Conservation (phyloP, 1,140 invertebrate species). For the Lucilia sericata region DNA sequence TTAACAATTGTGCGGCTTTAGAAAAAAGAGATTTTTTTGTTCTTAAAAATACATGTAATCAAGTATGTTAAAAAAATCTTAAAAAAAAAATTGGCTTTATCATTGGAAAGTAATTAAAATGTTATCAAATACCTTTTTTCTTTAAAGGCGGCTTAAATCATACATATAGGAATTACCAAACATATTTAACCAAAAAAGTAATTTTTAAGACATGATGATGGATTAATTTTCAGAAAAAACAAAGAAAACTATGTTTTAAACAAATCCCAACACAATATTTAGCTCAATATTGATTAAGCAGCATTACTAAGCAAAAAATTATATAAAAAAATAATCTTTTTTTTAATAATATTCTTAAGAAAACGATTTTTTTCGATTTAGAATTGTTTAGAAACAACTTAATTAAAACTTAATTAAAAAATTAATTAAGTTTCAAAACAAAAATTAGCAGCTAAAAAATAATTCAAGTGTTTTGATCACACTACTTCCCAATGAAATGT, state of each 20-base stretch:
- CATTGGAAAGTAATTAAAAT: conserved; percentile 43
- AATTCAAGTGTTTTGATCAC: neutral
- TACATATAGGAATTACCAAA: neutral
- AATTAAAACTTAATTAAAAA: neutral
- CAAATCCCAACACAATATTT: neutral
- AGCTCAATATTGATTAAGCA: neutral
- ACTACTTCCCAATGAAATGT: neutral
- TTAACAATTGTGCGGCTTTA: neutral
- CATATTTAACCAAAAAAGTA: neutral
- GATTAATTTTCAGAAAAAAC: neutral
- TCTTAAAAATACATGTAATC: neutral
- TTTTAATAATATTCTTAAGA: too few relatives aligned
- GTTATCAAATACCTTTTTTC: neutral
- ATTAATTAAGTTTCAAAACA: neutral
- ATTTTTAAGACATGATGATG: conserved; percentile 21
- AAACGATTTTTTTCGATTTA: neutral
- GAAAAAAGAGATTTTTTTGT: neutral
- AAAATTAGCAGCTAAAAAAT: neutral
- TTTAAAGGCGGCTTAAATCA: neutral
- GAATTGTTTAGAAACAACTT: neutral
- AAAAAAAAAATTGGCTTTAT: neutral
- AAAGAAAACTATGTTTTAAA: neutral
- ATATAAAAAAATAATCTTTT: too few relatives aligned
- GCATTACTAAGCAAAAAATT: neutral
- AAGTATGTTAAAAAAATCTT: neutral